Percentiles rank a stretch among this genome's conserved stretches.
Conservation (phyloP, 2,113 vertebrate species). For the Otolemur garnettii region DNA sequence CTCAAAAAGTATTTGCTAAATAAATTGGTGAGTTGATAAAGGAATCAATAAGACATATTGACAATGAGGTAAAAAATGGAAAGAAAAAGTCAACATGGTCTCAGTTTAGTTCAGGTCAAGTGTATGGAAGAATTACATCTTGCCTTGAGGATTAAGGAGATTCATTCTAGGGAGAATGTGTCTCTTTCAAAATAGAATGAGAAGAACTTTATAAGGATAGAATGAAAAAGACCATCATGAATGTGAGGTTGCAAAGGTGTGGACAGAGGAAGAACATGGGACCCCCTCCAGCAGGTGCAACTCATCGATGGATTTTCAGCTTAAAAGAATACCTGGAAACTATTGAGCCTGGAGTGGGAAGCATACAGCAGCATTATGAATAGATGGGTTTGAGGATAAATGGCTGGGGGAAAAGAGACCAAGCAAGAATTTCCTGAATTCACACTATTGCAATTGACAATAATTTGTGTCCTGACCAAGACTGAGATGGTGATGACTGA, state of each 20-base stretch:
- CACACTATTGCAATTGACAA: slow-evolving; percentile 11
- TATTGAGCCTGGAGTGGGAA: not conserved
- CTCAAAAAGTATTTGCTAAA: not conserved
- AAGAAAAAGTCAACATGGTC: not conserved
- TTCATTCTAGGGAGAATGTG: not conserved
- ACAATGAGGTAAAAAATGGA: not conserved
- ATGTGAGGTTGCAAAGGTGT: not conserved
- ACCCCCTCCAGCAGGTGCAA: not conserved
- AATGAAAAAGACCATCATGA: not conserved
- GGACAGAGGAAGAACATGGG: not conserved
- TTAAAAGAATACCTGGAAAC: not conserved
- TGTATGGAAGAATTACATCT: not conserved
- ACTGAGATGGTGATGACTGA: slow-evolving; percentile 9
- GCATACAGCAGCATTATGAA: not conserved
- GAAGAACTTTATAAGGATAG: not conserved
- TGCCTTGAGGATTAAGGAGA: not conserved
- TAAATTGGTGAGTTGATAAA: not conserved
- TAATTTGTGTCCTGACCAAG: not conserved
- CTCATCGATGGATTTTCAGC: not conserved
- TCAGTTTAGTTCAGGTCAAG: not conserved
- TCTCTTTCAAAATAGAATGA: not conserved
- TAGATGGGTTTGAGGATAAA: not conserved
- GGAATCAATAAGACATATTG: not conserved
- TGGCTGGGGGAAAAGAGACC: not conserved
- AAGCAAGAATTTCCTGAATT: slow-evolving; percentile 42